A percentile compares a stretch with the other conserved stretches of the same genome.
Conservation (phyloP, 1,140 invertebrate genomes). For the Euura lappo region DNA sequence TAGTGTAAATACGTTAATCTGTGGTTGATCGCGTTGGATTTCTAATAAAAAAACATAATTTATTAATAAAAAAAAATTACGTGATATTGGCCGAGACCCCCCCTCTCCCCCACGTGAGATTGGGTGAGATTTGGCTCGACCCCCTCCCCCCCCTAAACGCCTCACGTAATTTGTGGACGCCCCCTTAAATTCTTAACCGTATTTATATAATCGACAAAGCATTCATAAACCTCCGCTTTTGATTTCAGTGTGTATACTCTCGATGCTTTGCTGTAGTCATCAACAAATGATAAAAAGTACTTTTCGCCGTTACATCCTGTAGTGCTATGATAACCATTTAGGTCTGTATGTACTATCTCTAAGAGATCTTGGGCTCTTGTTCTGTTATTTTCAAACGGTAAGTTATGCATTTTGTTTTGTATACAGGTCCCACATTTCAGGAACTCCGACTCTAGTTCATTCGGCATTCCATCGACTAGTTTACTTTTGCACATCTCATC, state of each 20-base stretch:
- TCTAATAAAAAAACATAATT: no score
- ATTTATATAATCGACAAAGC: constrained; percentile 30
- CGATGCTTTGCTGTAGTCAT: constrained; percentile 30
- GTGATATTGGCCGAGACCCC: no score
- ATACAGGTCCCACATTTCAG: constrained; percentile 26
- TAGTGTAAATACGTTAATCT: no score
- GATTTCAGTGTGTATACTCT: constrained; percentile 26
- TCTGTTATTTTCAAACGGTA: constrained; percentile 28
- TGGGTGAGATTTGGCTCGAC: no score
- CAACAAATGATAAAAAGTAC: constrained; percentile 29
- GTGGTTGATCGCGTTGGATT: no score
- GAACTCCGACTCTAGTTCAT: constrained; percentile 19
- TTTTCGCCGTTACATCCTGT: constrained; percentile 19
- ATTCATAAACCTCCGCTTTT: constrained; percentile 25
- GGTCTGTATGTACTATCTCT: constrained; percentile 25
- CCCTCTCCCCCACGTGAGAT: no score
- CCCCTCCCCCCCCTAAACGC: no score
- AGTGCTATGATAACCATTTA: constrained; percentile 23
- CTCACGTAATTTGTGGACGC: no score
- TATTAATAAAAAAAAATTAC: no score
- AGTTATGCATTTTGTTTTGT: constrained; percentile 27
- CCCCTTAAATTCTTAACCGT: constrained; percentile 24
- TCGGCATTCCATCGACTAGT: constrained; percentile 19
- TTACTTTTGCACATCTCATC: constrained; percentile 22
- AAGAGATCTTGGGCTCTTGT: constrained; percentile 20